Percentiles rank a stretch among this genome's conserved stretches.
These are phyloP conservation scores for Genyomyrus donnyi DNA, from an alignment of 2,113 vertebrate species.

Conservation along the genomic window DNA sequence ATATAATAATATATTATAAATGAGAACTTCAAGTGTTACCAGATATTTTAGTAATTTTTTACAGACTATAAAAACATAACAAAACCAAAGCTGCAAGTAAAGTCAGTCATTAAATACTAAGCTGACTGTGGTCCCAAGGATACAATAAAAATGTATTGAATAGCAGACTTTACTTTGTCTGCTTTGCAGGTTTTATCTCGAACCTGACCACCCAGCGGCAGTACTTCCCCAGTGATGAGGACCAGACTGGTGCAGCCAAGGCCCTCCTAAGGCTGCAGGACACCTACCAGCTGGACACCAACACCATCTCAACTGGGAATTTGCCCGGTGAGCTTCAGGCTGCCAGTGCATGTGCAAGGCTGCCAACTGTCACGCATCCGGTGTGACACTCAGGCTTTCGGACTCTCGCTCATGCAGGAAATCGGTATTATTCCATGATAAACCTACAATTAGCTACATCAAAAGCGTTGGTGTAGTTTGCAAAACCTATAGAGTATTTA, in stretches of 20 bases:
- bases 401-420: background rate
- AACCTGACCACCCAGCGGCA: constrained; percentile 83
- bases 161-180: background rate
- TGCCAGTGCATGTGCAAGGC: constrained; percentile 32
- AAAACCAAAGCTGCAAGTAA: background rate
- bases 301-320: constrained; percentile 82
- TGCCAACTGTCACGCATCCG: background rate
- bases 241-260: constrained; percentile 82
- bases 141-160: background rate
- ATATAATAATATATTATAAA: background rate
- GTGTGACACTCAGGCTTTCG: background rate
- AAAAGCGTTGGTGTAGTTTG: background rate
- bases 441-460: background rate
- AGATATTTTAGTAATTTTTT: background rate
- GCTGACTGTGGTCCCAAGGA: background rate
- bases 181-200: constrained; percentile 80
- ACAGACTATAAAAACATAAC: background rate
- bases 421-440: background rate
- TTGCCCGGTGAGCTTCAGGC: constrained; percentile 77
- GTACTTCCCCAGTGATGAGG: constrained; percentile 69
- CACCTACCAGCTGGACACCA: constrained; percentile 87
- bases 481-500: background rate
- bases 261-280: constrained; percentile 81
- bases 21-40: background rate
- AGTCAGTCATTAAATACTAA: background rate